These are phyloP conservation scores for Drosophila pruinosa DNA, from an alignment of 1,140 invertebrate species.

Conservation along the genomic window DNA sequence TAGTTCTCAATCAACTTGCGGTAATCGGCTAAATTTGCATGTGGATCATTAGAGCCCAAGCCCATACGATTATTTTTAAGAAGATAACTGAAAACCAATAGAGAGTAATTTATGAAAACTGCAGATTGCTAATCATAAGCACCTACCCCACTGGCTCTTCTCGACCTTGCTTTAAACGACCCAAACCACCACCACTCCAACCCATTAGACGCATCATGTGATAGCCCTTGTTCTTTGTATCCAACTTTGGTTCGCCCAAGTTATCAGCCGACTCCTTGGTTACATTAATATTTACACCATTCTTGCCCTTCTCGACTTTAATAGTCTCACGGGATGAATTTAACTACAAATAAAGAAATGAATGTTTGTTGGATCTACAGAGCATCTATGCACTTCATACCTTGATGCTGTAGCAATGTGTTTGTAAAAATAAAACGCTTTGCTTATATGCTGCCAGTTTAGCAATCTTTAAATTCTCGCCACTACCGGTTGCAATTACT, in stretches of 20 bases:
- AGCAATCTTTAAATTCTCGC: constrained; percentile 80
- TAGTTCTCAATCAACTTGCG: constrained; percentile 82
- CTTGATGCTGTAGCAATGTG: constrained; percentile 85
- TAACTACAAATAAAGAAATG: constrained; percentile 20
- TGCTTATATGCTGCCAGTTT: constrained; percentile 82
- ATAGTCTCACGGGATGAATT: constrained; percentile 67
- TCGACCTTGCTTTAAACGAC: constrained; percentile 88
- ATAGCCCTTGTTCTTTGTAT: constrained; percentile 85
- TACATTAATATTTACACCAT: constrained; percentile 62
- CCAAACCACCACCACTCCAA: constrained; percentile 90
- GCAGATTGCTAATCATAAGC: not conserved
- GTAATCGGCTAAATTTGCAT: constrained; percentile 39
- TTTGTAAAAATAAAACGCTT: constrained; percentile 82
- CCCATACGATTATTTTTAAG: constrained; percentile 73
- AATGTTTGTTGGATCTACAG: no score
- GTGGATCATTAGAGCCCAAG: constrained; percentile 47
- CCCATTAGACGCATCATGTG: constrained; percentile 92
- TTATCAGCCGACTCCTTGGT: constrained; percentile 59
- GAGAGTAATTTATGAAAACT: not conserved
- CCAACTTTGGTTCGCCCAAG: constrained; percentile 63
- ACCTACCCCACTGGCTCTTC: constrained; percentile 86
- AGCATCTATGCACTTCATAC: constrained; percentile 54
- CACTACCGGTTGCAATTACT: constrained; percentile 63
- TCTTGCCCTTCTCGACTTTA: constrained; percentile 67
- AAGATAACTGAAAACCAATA: constrained; percentile 52